Base-by-base conservation (phyloP, 2,888 invertebrate genomes). In the Caenorhabditis uteleia region DNA sequence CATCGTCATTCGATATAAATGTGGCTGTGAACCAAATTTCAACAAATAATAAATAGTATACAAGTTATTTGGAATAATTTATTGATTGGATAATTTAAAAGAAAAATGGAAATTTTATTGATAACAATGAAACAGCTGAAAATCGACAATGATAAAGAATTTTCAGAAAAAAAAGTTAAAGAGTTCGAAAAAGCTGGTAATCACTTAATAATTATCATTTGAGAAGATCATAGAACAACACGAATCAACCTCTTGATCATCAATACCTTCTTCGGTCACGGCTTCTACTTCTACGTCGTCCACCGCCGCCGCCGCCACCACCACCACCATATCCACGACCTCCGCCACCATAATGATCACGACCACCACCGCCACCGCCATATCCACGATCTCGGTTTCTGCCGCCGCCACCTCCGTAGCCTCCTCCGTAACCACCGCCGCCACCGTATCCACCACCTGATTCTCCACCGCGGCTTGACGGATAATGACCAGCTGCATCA, bases 401-500 rank as follows among this genome's bases (percentile, higher is more conserved):
- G 27, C 58, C 56, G 4, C 68, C 34, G 14, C 62, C 42, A 10
- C 65, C 53, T 18, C 62, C 58, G 6, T 51, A 40, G 21, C 57
- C 27, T 3, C 58, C 49, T 2, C 67, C 62, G 6, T 60, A 62
- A 20, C 72, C 64, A 6, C 66, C 40, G 5, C 69, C 71, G 7
- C 57, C 55, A 21, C 71, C 65, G 5, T 68, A 65, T 21, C 70
- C 67, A 4, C 67, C 69, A 7, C 74, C 68, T 1, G 73, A 64
- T 16, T 66, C 39, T 10, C 74, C 71, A 23, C 68, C 64, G 21
- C 72, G 58, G 45, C 59, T 62, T 14, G 64, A 70, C 14, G 70
- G 77, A 68, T 64, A 80, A 49, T 68, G 77, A 42, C 64, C 78
- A n/a, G 70, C 77, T 16, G 70, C 67, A 54, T 70, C 79, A 44